These are phyloP conservation scores for Onthophagus taurus DNA, from an alignment of 1,140 invertebrate species.

Conservation along the genomic window DNA sequence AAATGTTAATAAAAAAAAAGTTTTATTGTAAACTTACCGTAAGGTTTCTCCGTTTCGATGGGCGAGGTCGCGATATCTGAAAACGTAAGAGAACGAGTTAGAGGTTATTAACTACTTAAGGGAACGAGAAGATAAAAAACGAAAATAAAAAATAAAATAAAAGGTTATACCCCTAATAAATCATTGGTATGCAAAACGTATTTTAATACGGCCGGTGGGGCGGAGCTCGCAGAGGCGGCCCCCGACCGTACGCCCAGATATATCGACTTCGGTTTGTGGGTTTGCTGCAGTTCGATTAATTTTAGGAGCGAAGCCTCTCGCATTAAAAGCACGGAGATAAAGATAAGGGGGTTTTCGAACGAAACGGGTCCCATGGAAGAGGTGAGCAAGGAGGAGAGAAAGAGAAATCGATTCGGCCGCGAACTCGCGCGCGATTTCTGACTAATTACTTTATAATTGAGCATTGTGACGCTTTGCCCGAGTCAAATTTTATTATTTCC, in stretches of 20 bases:
- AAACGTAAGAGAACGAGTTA: constrained; percentile 15
- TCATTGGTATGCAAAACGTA: constrained; percentile 21
- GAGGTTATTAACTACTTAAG: background rate
- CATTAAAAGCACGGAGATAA: constrained; percentile 1
- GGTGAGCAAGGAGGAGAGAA: background rate
- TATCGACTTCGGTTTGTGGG: constrained; percentile 9
- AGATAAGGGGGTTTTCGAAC: background rate
- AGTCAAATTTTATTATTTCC: too few species aligned
- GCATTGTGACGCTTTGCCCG: too few species aligned
- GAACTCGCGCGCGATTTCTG: constrained; percentile 4
- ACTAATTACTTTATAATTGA: constrained; percentile 14
- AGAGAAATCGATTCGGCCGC: constrained; percentile 1
- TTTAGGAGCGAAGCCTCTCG: background rate
- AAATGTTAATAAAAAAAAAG: background rate
- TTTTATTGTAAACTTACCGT: constrained; percentile 19
- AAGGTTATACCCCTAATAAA: constrained; percentile 16
- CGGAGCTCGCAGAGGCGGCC: too few species aligned
- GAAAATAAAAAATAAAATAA: constrained; percentile 14
- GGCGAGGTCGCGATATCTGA: constrained; percentile 23
- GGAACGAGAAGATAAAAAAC: constrained; percentile 5
- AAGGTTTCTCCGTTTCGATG: constrained; percentile 20
- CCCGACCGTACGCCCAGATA: too few species aligned
- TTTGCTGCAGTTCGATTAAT: background rate
- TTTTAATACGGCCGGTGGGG: constrained; percentile 24
- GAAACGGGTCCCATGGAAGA: background rate